Evolutionary conservation across 2,888 invertebrate species (phyloP), one percentile per base, ranked within the genome.

Genomic region (Beris morrisii): DNA sequence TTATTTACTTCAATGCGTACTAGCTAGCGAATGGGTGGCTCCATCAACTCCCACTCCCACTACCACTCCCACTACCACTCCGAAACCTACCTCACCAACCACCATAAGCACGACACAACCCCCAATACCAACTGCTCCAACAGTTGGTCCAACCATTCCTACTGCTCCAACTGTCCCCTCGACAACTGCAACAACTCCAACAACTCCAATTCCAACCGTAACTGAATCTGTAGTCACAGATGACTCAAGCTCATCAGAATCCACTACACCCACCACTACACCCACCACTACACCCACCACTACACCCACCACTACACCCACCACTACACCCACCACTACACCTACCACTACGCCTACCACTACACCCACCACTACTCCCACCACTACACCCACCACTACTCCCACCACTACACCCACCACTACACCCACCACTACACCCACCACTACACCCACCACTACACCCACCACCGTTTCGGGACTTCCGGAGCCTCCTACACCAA

Each of bases 281-380:
- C n/a, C 32, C n/a, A n/a, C 50, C n/a, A n/a, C n/a, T 32, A 7
- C 7, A 4, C 32, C n/a, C n/a, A n/a, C n/a, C n/a, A n/a, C n/a
- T n/a, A n/a, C 12, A 9, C 13, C 63, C 3, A 44, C 46, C 9
- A 52, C 67, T 13, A 11, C 46, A 13, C 53, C 69, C 13, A 30
- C n/a, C n/a, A n/a, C n/a, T 43, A 12, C 28, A 12, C 46, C 52
- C 50, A 52, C 66, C 38, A 48, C 57, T 5, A 45, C 53, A 7
- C 38, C 54, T 28, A 67, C n/a, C 68, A 64, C 2, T 45, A 65
- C 38, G n/a, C n/a, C n/a, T n/a, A n/a, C 59, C 63, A 28, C 66
- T 3, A n/a, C 59, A 46, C 5, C 38, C 38, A 9, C n/a, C 31
- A 63, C 44, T 15, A 2, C 44, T n/a, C n/a, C n/a, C n/a, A n/a